Conservation (phyloP, 23 tunicate species). For the Trididemnum clinides region DNA sequence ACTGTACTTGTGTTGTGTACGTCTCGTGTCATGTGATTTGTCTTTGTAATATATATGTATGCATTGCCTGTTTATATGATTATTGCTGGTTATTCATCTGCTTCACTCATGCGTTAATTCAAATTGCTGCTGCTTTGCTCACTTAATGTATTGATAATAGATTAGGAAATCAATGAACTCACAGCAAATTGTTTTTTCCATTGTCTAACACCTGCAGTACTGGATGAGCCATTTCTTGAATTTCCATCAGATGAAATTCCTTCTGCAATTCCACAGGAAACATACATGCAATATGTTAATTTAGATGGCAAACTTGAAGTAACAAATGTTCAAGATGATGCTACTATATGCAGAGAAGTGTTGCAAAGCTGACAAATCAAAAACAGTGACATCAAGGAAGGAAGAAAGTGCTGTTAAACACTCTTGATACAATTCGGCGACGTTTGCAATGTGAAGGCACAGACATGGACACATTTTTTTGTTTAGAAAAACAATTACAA, state of each 20-base stretch:
- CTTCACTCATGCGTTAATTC: no score
- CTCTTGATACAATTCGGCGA: conserved; percentile 37
- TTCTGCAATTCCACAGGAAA: conserved; percentile 4
- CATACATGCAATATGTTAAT: conserved; percentile 17
- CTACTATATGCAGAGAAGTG: conserved; percentile 10
- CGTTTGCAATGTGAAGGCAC: conserved; percentile 13
- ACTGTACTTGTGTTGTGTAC: no score
- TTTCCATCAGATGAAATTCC: conserved; percentile 36
- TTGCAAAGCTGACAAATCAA: conserved; percentile 7
- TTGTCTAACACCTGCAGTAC: conserved; percentile 21
- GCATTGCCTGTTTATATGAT: no score
- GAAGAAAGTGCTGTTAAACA: conserved; percentile 4
- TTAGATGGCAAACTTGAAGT: conserved; percentile 7
- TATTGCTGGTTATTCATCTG: no score
- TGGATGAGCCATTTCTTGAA: conserved; percentile 38
- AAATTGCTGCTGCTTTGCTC: no score
- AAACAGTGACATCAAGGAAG: background rate
- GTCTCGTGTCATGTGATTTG: no score
- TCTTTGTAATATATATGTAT: no score
- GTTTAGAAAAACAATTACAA: background rate
- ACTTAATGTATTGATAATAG: no score
- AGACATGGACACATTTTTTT: background rate
- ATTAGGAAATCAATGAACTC: no score
- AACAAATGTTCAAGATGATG: conserved; percentile 18
- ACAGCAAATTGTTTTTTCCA: conserved; percentile 25